These are phyloP conservation scores for Lepidurus arcticus DNA, from an alignment of 1,140 invertebrate genomes.

Conservation along the genomic window DNA sequence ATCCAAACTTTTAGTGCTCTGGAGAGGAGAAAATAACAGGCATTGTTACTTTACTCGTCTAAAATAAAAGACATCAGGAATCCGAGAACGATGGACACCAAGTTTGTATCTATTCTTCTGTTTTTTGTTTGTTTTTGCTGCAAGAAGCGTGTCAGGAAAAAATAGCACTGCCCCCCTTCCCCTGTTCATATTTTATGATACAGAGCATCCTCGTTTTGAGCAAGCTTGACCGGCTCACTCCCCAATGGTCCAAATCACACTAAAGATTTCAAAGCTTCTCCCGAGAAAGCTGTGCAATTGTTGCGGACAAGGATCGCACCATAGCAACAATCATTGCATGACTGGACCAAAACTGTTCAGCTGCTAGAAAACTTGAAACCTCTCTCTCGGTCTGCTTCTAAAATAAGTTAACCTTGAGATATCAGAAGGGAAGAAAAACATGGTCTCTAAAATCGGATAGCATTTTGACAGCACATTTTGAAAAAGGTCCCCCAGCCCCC, in stretches of 20 bases:
- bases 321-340: neutral
- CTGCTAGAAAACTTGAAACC: neutral
- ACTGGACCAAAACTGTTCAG: neutral
- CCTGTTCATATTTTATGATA: neutral
- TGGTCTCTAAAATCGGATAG: neutral
- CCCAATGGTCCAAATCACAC: neutral
- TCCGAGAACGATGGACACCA: neutral
- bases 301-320: neutral
- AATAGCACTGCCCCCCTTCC: neutral
- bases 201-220: neutral
- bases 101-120: neutral
- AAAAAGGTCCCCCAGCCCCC: neutral
- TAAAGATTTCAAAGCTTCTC: neutral
- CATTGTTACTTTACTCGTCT: neutral
- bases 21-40: conserved; percentile 5
- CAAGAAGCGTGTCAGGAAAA: neutral
- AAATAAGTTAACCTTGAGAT: no score
- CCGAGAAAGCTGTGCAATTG: neutral
- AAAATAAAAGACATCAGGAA: neutral
- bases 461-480: neutral
- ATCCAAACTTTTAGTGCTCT: neutral
- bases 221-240: neutral
- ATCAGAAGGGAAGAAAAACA: no score
- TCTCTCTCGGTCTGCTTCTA: neutral
- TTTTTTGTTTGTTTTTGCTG: neutral